phyloP scores from a whole-genome alignment of 2,888 invertebrate genomes.

The Punctoribates punctum region DNA sequence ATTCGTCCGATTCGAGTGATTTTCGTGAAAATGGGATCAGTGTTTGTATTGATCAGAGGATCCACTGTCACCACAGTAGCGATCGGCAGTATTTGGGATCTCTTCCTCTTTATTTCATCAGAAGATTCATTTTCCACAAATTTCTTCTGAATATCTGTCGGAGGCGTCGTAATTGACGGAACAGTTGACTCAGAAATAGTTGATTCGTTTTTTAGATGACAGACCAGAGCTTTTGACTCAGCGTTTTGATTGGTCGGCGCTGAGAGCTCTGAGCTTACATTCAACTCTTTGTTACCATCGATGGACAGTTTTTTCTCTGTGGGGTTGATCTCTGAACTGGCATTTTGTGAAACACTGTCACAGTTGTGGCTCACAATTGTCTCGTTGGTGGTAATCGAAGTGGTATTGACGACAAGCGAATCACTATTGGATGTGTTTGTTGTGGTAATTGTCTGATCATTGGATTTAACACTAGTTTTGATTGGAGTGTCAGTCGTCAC shows the following conservation, averaged over 20 bases:
- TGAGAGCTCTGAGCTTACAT: neutral
- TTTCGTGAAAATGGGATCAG: neutral
- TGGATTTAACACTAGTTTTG: neutral
- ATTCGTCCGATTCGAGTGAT: neutral
- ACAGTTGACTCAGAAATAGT: neutral
- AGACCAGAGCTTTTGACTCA: neutral
- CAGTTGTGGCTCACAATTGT: too few relatives aligned
- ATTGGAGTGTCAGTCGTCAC: neutral
- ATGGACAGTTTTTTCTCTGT: neutral
- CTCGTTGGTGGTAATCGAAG: neutral
- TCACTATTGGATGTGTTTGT: neutral
- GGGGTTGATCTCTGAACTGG: neutral
- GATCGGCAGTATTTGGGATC: neutral
- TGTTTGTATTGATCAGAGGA: neutral
- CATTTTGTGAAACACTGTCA: neutral
- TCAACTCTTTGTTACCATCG: neutral
- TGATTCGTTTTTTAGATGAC: neutral
- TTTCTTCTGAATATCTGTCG: neutral
- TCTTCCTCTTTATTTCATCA: neutral
- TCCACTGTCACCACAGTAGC: constrained; percentile 12
- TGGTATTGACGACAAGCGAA: neutral
- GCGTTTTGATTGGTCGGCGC: neutral
- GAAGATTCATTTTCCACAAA: neutral
- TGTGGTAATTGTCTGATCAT: neutral
- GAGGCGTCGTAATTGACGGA: neutral